A percentile compares a stretch with the other conserved stretches of the same genome.
Conservation (phyloP, 2,113 vertebrate species). For the Macrotus californicus region DNA sequence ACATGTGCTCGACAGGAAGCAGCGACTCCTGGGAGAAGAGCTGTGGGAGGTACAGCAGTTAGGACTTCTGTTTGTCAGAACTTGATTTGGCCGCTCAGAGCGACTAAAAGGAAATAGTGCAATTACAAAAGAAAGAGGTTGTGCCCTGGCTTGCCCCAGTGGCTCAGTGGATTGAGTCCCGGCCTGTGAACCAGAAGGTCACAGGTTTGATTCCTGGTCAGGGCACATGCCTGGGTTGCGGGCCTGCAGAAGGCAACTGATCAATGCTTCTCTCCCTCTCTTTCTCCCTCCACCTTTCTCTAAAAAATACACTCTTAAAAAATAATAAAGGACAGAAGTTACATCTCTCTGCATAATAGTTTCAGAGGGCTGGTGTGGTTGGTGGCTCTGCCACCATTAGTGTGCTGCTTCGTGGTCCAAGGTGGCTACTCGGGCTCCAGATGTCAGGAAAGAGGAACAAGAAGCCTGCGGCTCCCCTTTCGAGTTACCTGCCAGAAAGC, state of each 20-base stretch:
- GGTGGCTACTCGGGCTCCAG: neutral
- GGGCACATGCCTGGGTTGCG: too few relatives aligned
- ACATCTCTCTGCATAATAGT: fast-evolving
- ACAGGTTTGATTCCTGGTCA: too few relatives aligned
- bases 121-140: neutral
- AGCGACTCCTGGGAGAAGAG: neutral
- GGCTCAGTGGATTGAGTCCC: too few relatives aligned
- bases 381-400: neutral
- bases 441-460: neutral
- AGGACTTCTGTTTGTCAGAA: neutral
- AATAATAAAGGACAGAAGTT: neutral
- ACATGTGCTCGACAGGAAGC: neutral
- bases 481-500: neutral
- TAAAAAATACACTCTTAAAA: too few relatives aligned
- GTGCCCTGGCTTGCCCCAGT: too few relatives aligned
- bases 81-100: neutral
- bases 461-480: neutral
- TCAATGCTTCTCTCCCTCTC: too few relatives aligned
- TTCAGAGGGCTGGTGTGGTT: neutral
- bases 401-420: neutral
- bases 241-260: too few relatives aligned
- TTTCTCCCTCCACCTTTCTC: too few relatives aligned
- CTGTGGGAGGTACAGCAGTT: neutral
- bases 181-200: too few relatives aligned
- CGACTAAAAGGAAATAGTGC: neutral